These are phyloP conservation scores for Tribolium freemani DNA, from an alignment of 2,888 invertebrate genomes.

Conservation along the genomic window DNA sequence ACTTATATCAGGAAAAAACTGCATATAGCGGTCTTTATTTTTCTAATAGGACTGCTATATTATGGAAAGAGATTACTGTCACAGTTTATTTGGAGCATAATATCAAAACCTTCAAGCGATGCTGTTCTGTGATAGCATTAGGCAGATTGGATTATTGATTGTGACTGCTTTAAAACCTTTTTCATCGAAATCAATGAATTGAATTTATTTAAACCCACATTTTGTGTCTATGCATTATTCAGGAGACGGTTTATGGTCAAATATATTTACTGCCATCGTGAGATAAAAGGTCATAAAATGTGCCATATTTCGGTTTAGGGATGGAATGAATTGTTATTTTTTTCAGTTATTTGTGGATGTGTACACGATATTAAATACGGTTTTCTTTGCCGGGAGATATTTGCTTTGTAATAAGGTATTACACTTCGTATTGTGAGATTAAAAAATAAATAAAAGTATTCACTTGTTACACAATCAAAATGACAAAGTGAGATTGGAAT, in stretches of 20 bases:
- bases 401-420: too few relatives aligned
- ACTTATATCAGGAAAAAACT: background rate
- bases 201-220: conserved; percentile 29
- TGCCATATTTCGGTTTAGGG: background rate
- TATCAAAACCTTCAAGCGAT: background rate
- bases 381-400: too few relatives aligned
- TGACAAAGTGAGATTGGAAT: background rate
- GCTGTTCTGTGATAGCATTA: conserved; percentile 1
- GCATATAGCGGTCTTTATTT: background rate
- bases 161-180: background rate
- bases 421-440: background rate
- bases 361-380: too few relatives aligned
- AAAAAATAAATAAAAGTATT: background rate
- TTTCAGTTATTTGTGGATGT: too few relatives aligned
- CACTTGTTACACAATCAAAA: background rate
- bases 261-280: background rate
- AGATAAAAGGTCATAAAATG: conserved; percentile 1
- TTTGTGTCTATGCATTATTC: conserved; percentile 30
- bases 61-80: background rate
- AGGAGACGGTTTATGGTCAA: conserved; percentile 12
- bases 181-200: conserved; percentile 16
- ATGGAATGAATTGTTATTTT: background rate
- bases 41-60: too few relatives aligned
- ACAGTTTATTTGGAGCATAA: conserved; percentile 10
- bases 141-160: conserved; percentile 18